Percentiles rank a stretch among this genome's conserved stretches.
These are phyloP conservation scores for Halcyon badia DNA, from an alignment of 2,797 vertebrate genomes.

Conservation along the genomic window DNA sequence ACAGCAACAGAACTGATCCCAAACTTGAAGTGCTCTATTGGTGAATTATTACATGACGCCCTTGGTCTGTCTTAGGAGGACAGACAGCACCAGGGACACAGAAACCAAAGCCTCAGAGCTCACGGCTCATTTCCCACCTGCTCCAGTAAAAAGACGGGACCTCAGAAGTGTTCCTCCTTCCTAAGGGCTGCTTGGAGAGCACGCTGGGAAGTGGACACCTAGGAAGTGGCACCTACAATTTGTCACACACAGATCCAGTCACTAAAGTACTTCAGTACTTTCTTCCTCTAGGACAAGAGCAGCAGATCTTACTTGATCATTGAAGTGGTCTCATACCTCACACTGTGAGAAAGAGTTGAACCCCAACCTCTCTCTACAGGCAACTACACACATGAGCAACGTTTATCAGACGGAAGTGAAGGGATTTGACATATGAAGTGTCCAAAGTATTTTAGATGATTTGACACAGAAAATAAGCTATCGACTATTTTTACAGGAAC, in stretches of 20 bases:
- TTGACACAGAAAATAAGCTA: not conserved
- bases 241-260: not conserved
- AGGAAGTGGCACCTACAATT: not conserved
- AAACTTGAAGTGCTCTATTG: not conserved
- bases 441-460: not conserved
- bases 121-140: not conserved
- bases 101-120: not conserved
- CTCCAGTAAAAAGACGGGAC: not conserved
- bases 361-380: not conserved
- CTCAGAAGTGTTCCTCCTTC: not conserved
- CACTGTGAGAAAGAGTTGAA: not conserved
- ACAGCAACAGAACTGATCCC: not conserved
- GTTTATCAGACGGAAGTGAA: not conserved
- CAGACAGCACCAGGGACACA: not conserved
- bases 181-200: not conserved
- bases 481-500: not conserved
- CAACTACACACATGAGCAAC: accelerated
- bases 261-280: not conserved
- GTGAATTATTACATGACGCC: not conserved
- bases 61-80: not conserved
- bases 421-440: not conserved
- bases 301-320: not conserved
- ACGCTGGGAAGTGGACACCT: accelerated
- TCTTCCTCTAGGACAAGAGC: not conserved
- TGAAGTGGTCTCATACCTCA: not conserved